Base-by-base conservation (phyloP, 1,140 invertebrate genomes). In the Wasmannia auropunctata region DNA sequence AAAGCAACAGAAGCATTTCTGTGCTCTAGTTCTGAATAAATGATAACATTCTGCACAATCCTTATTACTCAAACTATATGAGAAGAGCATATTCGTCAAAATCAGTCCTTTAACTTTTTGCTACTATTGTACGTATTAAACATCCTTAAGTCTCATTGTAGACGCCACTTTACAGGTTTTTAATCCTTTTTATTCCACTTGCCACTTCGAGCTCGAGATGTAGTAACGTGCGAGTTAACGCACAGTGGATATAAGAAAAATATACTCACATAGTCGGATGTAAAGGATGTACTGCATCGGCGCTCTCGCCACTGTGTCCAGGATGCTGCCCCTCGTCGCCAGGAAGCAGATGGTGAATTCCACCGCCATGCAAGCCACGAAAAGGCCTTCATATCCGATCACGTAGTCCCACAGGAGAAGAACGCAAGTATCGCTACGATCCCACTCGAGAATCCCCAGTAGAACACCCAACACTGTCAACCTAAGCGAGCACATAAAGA, bases 271-370 rank as follows among this genome's bases (percentile, higher is more conserved):
- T 58, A 98, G 95, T 93, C 98, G 96, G 79, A 97, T 93, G 95
- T 98, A 98, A 72, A 98, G 96, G 25, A 98, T 95, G 92, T 98
- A 97, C 94, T 98, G 97, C 96, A 98, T 98, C 80, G 97, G 96
- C 58, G 96, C 96, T 65, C 98, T 95, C 1, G 97, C 97, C 37
- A 95, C 95, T 1, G 97, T 97, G 91, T 98, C 96, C 74, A 98
- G 95, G 90, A 98, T 98, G 87, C 97, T 97, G 74, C 98, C 98
- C 83, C 97, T 95, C 94, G 98, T 96, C 69, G 98, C 97, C 69
- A 98, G 96, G 86, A 97, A 95, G 86, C 97, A 97, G 84, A 98
- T 97, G 83, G 96, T 96, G 62, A 97, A 95, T 94, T 98, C 98
- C 62, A 97, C 95, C 43, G 97, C 91, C 91, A 98, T 96, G 63